Evolutionary conservation across 2,797 vertebrate species (phyloP), one percentile per base, ranked within the genome.

Genomic region (Craterocephalus amniculus): DNA sequence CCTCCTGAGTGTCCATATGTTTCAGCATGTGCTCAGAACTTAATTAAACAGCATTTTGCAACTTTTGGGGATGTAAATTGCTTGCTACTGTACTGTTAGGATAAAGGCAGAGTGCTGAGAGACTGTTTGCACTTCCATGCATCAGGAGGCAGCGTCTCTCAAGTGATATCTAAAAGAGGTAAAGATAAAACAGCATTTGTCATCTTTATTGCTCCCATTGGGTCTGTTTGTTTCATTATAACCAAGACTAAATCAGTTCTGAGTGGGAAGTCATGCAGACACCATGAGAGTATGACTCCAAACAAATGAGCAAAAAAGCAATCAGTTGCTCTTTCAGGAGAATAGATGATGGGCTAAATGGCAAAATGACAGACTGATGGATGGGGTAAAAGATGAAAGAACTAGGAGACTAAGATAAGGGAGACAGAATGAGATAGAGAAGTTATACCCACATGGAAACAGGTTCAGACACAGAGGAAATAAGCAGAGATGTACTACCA

Each of bases 161-260:
- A 26, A 0, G 70, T 35, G 78, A 74, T 48, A 66, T 81, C n/a
- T 59, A 20, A 6, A 38, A 40, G 63, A 61, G 16, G 76, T 75
- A 58, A 72, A 74, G 79, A 80, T 84, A 77, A 86, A 83, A 79
- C 70, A 52, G 72, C 72, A 67, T 80, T 80, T 67, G 76, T 85
- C 79, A 72, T 74, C 75, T 84, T 69, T 67, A 73, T 69, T 61
- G 67, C 76, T 83, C 81, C 83, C 82, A 7, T 58, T 10, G 72
- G 78, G 36, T 78, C 72, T 61, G 63, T 80, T 87, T 87, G 72
- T 85, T 87, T 76, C 66, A 71, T 80, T 72, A 76, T 59, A 76
- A 78, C 51, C 24, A 12, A 61, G 61, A 74, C 67, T 70, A 70
- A 74, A 81, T 67, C 58, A 52, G 68, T 79, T 79, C 65, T 56